Conservation (phyloP, 1,140 invertebrate species). For the Lepidurus couesii region DNA sequence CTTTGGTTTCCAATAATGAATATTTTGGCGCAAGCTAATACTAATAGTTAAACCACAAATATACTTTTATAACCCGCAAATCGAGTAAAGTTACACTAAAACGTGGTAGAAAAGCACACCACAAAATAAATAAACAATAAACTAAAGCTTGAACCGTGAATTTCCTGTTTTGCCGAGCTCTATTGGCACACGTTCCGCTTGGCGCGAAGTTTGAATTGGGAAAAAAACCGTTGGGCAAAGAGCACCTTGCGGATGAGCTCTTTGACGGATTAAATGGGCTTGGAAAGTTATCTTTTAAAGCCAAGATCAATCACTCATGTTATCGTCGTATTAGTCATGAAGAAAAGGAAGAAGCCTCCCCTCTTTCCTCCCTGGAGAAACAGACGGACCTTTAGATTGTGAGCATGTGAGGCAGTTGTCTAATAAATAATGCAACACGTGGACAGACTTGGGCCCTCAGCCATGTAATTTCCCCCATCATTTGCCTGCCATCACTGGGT, state of each 20-base stretch:
- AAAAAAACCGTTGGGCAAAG: too few species aligned
- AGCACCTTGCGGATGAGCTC: background rate
- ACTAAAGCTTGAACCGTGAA: too few species aligned
- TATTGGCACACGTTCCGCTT: too few species aligned
- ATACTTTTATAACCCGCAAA: too few species aligned
- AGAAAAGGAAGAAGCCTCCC: background rate
- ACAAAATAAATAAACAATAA: too few species aligned
- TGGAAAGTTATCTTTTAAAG: background rate
- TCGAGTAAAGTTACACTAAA: too few species aligned
- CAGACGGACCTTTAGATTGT: background rate
- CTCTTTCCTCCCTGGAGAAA: background rate
- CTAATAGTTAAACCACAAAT: too few species aligned
- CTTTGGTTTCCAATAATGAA: too few species aligned
- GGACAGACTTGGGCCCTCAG: constrained; percentile 14
- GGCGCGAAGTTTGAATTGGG: too few species aligned
- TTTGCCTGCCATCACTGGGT: constrained; percentile 20
- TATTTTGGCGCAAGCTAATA: too few species aligned
- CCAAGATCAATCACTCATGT: constrained; percentile 8
- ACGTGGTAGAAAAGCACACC: too few species aligned
- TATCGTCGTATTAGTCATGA: background rate
- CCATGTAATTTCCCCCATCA: constrained; percentile 18
- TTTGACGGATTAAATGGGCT: background rate
- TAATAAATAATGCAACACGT: constrained; percentile 22
- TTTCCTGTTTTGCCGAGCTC: too few species aligned
- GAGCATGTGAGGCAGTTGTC: constrained; percentile 1